Conservation (phyloP, 2,113 vertebrate species). For the Bungarus multicinctus region DNA sequence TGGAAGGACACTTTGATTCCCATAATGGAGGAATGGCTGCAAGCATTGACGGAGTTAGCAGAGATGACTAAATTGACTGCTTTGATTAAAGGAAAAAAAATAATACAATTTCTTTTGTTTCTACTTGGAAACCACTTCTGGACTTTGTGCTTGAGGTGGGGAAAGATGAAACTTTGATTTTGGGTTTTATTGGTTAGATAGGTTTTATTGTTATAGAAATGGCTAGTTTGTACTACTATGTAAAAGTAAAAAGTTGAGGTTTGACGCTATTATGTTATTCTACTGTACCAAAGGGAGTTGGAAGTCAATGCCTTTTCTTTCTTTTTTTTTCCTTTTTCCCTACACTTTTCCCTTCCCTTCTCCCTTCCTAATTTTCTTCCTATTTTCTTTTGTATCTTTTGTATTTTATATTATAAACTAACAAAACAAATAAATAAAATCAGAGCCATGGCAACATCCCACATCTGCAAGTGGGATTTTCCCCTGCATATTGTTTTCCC, state of each 20-base stretch:
- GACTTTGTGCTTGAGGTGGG: neutral
- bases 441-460: neutral
- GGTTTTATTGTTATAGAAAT: neutral
- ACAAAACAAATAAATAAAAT: neutral
- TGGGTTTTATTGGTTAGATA: neutral
- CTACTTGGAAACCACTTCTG: neutral
- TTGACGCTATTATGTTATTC: neutral
- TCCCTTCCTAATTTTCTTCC: neutral
- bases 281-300: neutral
- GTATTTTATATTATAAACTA: neutral
- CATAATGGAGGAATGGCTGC: neutral
- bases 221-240: neutral
- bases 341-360: neutral
- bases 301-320: neutral
- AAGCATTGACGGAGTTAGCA: neutral
- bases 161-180: neutral
- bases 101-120: neutral
- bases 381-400: neutral
- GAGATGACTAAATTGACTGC: neutral
- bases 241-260: neutral
- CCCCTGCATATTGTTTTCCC: neutral
- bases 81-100: neutral
- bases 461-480: neutral
- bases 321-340: neutral
- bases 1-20: neutral